Evolutionary conservation across 2,888 invertebrate species (phyloP).

Genomic region (Iselma pallidipennis): DNA sequence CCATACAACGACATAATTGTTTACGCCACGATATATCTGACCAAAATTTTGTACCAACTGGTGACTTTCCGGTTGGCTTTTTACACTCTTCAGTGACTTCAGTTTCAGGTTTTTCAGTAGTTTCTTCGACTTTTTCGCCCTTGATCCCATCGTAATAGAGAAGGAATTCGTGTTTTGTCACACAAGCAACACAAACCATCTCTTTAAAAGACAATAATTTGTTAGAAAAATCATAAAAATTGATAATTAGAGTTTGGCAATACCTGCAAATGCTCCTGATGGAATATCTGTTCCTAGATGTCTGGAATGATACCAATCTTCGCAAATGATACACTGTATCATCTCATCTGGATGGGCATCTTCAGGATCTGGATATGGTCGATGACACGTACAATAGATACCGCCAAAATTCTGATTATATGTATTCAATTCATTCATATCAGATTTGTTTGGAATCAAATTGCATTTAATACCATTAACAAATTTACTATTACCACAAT

Average conservation of each 20-base stretch:
- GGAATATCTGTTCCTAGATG: conserved; percentile 69
- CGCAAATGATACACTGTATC: conserved; percentile 96
- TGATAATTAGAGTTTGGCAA: conserved; percentile 2
- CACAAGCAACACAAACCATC: conserved; percentile 81
- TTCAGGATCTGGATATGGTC: conserved; percentile 95
- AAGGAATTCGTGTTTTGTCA: conserved; percentile 75
- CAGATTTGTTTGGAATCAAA: conserved; percentile 65
- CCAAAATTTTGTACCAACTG: conserved; percentile 72
- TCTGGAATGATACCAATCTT: conserved; percentile 94
- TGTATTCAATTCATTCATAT: conserved; percentile 70
- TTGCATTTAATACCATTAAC: conserved; percentile 64
- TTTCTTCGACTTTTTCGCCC: conserved; percentile 21
- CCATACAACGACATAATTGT: conserved; percentile 71
- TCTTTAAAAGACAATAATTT: conserved; percentile 57
- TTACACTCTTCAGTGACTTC: conserved; percentile 40
- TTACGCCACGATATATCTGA: conserved; percentile 71
- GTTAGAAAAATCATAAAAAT: not conserved
- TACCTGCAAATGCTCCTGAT: conserved; percentile 54
- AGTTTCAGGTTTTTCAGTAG: conserved; percentile 23
- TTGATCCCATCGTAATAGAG: conserved; percentile 65
- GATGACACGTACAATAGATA: conserved; percentile 85
- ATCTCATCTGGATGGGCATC: conserved; percentile 82
- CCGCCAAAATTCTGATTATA: conserved; percentile 97
- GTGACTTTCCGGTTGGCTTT: conserved; percentile 54
- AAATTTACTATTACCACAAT: conserved; percentile 87